Evolutionary conservation across 2,113 vertebrate species (phyloP), one percentile per base, ranked within the genome.

Genomic region (Todiramphus chloris): DNA sequence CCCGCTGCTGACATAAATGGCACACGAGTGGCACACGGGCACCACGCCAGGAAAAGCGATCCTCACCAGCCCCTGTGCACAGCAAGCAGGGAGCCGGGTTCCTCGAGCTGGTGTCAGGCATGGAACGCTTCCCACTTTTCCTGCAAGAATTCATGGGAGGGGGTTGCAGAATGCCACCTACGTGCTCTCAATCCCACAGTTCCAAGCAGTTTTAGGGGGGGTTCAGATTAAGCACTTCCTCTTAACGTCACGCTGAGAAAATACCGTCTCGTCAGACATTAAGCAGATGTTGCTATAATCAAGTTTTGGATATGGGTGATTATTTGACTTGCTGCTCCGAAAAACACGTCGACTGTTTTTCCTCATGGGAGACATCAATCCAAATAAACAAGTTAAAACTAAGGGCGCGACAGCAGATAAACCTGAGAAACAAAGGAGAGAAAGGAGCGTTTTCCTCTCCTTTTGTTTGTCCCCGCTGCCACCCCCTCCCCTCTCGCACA

Each of bases 211-310:
- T 70, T 64, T 23, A 78, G 67, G 27, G 51, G 24, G 51, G 48
- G 48, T 63, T 88, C 64, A 41, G 50, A 80, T 51, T 5, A 63
- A 92, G 66, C 64, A 30, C n/a, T 87, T 83, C 77, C 53, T 56
- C 80, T 48, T 41, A 79, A 74, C 33, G 73, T 48, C 89, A 87
- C 0, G 0, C 69, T 68, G 86, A 85, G 85, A 51, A 93, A 89
- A 78, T 10, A 59, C 56, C 12, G 12, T 66, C 80, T 43, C 59
- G 1, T 37, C 69, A 72, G 90, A 92, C 66, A 69, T n/a, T 72
- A 68, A 60, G 70, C 90, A 97, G 83, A 93, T 70, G 83, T 58
- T 86, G 31, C 73, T 86, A 31, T 93, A 96, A 94, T 67, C 28
- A 21, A 89, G 53, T 83, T 92, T 62, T 81, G 83, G 85, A 69